Evolutionary conservation across 1,140 invertebrate species (phyloP), one percentile per base, ranked within the genome.

Genomic region (Potamilus streckersoni): DNA sequence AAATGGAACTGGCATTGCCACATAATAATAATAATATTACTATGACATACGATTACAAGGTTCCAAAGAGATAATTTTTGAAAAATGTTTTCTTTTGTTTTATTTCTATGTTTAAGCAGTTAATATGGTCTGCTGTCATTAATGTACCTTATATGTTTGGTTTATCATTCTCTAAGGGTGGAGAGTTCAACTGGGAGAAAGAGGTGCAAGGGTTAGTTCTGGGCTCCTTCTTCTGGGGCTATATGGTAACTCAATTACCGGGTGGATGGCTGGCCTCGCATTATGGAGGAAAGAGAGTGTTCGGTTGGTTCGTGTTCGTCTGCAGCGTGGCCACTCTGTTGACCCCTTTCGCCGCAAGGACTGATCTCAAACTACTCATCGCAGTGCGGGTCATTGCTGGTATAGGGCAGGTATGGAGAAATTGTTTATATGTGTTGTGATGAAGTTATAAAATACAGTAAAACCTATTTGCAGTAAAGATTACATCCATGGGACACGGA

Each of bases 281-380:
- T 80, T 93, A 94, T 86, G 95, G 95, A 31, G 95, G 94, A 5
- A 95, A 95, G 87, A 90, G 91, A 2, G 91, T 96, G 13, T 95
- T 96, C 89, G 95, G 95, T 55, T 90, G 93, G 81, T 95, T 96
- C 23, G 93, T 97, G 14, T 92, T 95, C 0, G 91, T 92, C 11
- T 94, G 96, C 59, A 95, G 95, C 73, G 70, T 95, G 12, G 86
- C 96, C 13, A 97, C 96, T 0, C 89, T 97, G 15, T 84, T 97
- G 0, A 96, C 95, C 2, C 96, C 96, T 8, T 79, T 93, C 0
- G 93, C 94, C 0, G 94, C 95, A 8, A 20, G 65, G 14, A 69
- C 73, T 16, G 20, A 38, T 19, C 15, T 74, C 6, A 31, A 49
- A 55, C 49, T 74, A 13, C 59, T 74, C 0, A 69, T 74, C 23